phyloP scores from a whole-genome alignment of 2,888 invertebrate species.

The Augiades crinisus region DNA sequence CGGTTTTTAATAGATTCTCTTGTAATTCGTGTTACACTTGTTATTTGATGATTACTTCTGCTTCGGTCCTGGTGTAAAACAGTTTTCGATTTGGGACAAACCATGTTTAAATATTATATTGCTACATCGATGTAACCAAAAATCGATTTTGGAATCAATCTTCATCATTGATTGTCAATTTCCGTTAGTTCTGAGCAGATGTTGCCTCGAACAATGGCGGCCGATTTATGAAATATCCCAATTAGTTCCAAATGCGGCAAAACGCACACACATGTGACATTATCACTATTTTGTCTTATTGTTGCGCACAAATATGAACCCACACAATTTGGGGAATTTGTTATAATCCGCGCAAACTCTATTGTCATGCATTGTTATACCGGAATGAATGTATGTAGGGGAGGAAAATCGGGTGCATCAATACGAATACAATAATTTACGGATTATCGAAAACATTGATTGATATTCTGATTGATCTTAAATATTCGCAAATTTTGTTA shows the following conservation, averaged over 20 bases:
- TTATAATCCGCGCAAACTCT: slow-evolving; percentile 71
- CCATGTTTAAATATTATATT: background rate
- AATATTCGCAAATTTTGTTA: slow-evolving; percentile 33
- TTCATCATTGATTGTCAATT: slow-evolving; percentile 13
- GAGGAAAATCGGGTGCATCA: slow-evolving; percentile 45
- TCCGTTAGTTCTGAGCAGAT: slow-evolving; percentile 52
- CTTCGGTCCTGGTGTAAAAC: background rate
- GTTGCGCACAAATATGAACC: slow-evolving; percentile 74
- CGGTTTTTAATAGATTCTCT: slow-evolving; percentile 8
- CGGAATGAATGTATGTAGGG: slow-evolving; percentile 51
- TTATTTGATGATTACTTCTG: slow-evolving; percentile 2
- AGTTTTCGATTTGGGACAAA: background rate
- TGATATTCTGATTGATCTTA: slow-evolving; percentile 52
- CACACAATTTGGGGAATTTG: slow-evolving; percentile 78
- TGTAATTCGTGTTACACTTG: slow-evolving; percentile 2
- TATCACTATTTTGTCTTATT: slow-evolving; percentile 78
- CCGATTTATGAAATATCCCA: slow-evolving; percentile 69
- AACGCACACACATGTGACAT: slow-evolving; percentile 75
- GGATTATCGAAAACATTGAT: slow-evolving; percentile 48
- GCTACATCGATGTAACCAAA: background rate
- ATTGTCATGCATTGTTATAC: slow-evolving; percentile 67
- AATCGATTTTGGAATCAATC: slow-evolving; percentile 13
- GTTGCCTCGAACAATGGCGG: slow-evolving; percentile 62
- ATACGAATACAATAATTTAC: slow-evolving; percentile 56
- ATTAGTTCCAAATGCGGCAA: slow-evolving; percentile 78